Conservation (phyloP, 2,797 vertebrate species). For the Urocyon cinereoargenteus region DNA sequence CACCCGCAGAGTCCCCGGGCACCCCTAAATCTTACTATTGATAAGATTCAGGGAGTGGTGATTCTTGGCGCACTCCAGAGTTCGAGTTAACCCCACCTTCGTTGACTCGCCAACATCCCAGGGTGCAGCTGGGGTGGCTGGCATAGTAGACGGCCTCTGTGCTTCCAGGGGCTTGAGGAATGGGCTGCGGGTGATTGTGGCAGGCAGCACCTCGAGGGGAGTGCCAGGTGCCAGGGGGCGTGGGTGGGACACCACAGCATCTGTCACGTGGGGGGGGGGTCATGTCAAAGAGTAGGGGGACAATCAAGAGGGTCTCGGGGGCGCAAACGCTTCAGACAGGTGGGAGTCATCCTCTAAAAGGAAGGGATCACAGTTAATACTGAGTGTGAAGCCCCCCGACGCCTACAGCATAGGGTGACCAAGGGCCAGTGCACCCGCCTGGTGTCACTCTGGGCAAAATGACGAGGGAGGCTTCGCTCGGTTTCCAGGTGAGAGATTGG, state of each 20-base stretch:
- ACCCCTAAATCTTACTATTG: not conserved
- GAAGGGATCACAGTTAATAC: not conserved
- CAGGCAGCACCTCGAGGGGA: not conserved
- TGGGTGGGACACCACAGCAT: not conserved
- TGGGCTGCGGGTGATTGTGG: not conserved
- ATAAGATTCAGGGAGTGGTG: not conserved
- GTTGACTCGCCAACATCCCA: not conserved
- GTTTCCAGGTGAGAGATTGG: constrained; percentile 55
- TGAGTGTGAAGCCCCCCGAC: not conserved
- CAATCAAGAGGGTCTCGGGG: not conserved
- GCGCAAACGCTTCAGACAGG: not conserved
- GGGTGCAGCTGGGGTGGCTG: not conserved
- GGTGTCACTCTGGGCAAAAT: not conserved
- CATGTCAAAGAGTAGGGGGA: not conserved
- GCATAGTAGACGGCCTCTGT: accelerated
- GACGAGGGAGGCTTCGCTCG: not conserved
- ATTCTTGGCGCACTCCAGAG: not conserved
- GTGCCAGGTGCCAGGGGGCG: not conserved
- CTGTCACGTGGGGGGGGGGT: accelerated
- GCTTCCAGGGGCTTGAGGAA: not conserved
- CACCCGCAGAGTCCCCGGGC: no score
- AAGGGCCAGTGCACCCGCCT: not conserved
- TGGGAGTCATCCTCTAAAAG: not conserved
- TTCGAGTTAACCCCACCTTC: not conserved
- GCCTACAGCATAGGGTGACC: constrained; percentile 15